Base-by-base conservation (phyloP, 1,140 invertebrate genomes). In the Drosophila murphyi region DNA sequence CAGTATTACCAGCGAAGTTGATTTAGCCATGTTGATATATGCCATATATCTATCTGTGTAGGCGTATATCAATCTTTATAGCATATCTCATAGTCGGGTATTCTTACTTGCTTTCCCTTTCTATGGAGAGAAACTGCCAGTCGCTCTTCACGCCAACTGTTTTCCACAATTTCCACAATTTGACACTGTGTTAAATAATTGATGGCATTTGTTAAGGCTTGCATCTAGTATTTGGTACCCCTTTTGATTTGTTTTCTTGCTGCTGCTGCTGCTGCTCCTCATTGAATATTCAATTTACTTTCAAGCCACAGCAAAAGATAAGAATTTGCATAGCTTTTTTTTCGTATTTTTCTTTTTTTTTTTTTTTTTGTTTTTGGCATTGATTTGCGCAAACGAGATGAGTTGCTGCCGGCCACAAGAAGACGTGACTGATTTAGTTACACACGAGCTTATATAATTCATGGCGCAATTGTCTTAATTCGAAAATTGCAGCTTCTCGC, bases 271-370 rank as follows among this genome's bases (percentile, higher is more conserved):
- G 20, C 29, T 52, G 50, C 61, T 59, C 29, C 74, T 87, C 68
- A 83, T 87, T 80, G 79, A 88, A 87, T 89, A 87, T 87, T 87
- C 83, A 80, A 88, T 87, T 87, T 87, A 82, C 83, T 82, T 86
- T 80, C 70, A 71, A 68, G 48, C 10, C 48, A 50, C 60, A 48
- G 69, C 63, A 4, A 47, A 32, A 59, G 32, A 35, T 59, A 28
- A 34, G 39, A 78, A 82, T 88, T 80, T 82, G 80, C 80, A 82
- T 20, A 20, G 20, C 0, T 20, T 20, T 20, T 20, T 20, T 88
- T 88, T 82, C n/a, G 70, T 65, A 74, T 87, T 77, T 88, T 12
- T 12, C 12, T 12, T 12, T 12, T 12, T 20, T 20, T 20, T 1
- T 20, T 1, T 20, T 20, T 20, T 20, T 88, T 88, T 82, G 70